A percentile compares a stretch with the other conserved stretches of the same genome.
Evolutionary conservation across 2,113 vertebrate genomes (phyloP).

Genomic region (Nothoprocta pentlandii): DNA sequence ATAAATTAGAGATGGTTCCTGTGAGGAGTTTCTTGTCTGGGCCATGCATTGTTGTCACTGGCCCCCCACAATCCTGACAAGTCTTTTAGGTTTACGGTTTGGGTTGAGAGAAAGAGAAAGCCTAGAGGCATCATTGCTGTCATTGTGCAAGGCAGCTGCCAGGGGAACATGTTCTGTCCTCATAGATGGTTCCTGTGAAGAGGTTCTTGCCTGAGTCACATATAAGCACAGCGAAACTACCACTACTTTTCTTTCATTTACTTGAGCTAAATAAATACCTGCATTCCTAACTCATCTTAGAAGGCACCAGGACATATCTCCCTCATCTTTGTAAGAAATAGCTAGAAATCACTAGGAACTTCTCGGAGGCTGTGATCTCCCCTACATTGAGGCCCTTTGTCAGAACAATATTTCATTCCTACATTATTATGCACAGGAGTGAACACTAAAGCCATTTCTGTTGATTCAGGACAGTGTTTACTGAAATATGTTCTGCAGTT

Average conservation of each 20-base stretch:
- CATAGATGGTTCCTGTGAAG: too few relatives aligned
- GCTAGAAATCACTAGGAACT: neutral
- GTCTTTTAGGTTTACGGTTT: too few relatives aligned
- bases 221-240: neutral
- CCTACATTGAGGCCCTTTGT: neutral
- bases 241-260: neutral
- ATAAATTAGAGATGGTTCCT: neutral
- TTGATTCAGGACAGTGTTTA: constrained; percentile 59
- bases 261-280: neutral
- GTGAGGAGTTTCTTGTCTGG: too few relatives aligned
- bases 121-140: too few relatives aligned
- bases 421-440: constrained; percentile 26
- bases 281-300: neutral
- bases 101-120: too few relatives aligned
- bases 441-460: constrained; percentile 40
- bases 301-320: neutral
- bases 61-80: too few relatives aligned
- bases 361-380: neutral
- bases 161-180: too few relatives aligned
- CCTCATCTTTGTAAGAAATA: neutral
- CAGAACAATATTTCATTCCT: constrained; percentile 10
- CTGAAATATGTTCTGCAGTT: constrained; percentile 50
- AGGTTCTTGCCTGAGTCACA: too few relatives aligned
- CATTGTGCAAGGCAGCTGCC: too few relatives aligned
- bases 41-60: too few relatives aligned